These are phyloP conservation scores for Anodontia alba DNA, from an alignment of 2,888 invertebrate genomes.

Conservation along the genomic window DNA sequence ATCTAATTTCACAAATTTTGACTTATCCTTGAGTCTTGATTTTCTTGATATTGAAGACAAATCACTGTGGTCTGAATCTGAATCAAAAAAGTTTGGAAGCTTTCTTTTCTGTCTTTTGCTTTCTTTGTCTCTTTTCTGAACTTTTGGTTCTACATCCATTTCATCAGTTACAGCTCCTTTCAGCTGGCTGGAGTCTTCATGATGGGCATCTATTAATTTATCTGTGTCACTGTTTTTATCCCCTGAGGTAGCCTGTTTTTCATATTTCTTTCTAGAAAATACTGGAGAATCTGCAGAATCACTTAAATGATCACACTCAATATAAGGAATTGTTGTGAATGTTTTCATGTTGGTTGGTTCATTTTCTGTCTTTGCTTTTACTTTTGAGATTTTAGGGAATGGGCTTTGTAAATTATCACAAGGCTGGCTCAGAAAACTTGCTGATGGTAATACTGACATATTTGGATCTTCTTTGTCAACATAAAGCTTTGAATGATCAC, in stretches of 20 bases:
- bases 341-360: neutral
- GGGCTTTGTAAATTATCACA: neutral
- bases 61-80: slow-evolving; percentile 48
- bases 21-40: neutral
- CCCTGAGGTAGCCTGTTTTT: neutral
- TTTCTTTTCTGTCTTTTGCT: slow-evolving; percentile 45
- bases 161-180: neutral
- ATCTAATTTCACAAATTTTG: slow-evolving; percentile 41
- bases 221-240: neutral
- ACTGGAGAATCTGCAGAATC: neutral
- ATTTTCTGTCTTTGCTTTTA: neutral
- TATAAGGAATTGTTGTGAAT: neutral
- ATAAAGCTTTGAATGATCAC: neutral
- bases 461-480: neutral
- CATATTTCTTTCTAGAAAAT: neutral
- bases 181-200: neutral
- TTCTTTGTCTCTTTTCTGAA: slow-evolving; percentile 8
- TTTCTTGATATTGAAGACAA: slow-evolving; percentile 3
- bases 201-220: neutral
- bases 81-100: slow-evolving; percentile 56
- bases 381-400: no score
- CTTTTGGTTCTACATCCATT: neutral
- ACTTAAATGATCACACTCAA: neutral
- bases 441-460: neutral
- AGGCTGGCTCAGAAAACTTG: neutral